Percentiles rank a stretch among this genome's conserved stretches.
These are phyloP conservation scores for Blastobasis adustella DNA, from an alignment of 2,888 invertebrate genomes.

Conservation along the genomic window DNA sequence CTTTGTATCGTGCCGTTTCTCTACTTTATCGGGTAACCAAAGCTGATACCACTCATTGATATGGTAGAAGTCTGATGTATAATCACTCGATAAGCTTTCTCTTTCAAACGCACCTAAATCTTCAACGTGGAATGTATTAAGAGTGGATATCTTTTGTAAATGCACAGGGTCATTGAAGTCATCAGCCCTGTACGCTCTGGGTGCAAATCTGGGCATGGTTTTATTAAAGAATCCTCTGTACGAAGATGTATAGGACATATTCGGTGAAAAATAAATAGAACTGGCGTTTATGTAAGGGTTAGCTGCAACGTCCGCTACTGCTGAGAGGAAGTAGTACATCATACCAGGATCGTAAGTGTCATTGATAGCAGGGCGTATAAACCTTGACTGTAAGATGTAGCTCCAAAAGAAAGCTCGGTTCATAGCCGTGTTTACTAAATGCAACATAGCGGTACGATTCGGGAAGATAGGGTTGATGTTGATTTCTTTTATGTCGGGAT, in stretches of 20 bases:
- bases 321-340: constrained; percentile 97
- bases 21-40: constrained; percentile 93
- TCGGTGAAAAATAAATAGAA: constrained; percentile 94
- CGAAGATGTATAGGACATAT: constrained; percentile 94
- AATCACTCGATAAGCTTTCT: constrained; percentile 88
- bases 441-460: constrained; percentile 93
- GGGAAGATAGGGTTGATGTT: constrained; percentile 96
- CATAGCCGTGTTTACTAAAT: constrained; percentile 97
- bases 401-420: constrained; percentile 97
- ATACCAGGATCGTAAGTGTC: constrained; percentile 97
- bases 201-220: constrained; percentile 95
- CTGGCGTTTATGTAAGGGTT: constrained; percentile 95
- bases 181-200: constrained; percentile 91
- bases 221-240: constrained; percentile 97
- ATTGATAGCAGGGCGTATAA: constrained; percentile 91
- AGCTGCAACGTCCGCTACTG: constrained; percentile 95
- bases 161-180: constrained; percentile 98
- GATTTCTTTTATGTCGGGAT: constrained; percentile 94
- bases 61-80: constrained; percentile 91
- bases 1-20: constrained; percentile 90
- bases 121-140: constrained; percentile 91
- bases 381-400: constrained; percentile 92
- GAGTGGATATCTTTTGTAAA: constrained; percentile 91
- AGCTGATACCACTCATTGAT: constrained; percentile 95
- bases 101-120: constrained; percentile 91